Evolutionary conservation across 2,797 vertebrate species (phyloP).

Genomic region (Sebastes steindachneri): DNA sequence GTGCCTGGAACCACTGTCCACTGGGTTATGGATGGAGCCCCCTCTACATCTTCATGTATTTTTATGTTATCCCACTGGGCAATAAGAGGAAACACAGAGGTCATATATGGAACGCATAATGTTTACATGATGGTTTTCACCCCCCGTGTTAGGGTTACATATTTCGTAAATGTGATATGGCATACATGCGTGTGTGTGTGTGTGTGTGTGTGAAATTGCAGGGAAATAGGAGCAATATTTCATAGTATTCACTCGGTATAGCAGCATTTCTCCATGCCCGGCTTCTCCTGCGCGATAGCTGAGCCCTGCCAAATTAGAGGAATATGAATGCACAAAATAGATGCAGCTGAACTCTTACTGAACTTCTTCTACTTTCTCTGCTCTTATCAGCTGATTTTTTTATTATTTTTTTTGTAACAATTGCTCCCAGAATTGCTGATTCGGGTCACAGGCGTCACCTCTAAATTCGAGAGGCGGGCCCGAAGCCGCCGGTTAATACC

Average conservation of each 20-base stretch:
- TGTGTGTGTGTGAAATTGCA: not conserved
- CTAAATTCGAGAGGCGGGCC: constrained; percentile 57
- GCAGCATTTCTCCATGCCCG: constrained; percentile 6
- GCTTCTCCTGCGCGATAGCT: constrained; percentile 9
- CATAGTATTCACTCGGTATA: not conserved
- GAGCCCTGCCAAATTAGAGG: constrained; percentile 34
- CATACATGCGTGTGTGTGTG: not conserved
- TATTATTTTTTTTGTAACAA: not conserved
- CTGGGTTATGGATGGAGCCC: constrained; percentile 73
- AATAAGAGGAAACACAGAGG: constrained; percentile 50
- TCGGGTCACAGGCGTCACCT: constrained; percentile 69
- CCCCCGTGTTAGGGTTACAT: not conserved
- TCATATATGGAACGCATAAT: constrained; percentile 64
- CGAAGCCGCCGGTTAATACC: constrained; percentile 66
- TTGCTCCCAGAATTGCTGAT: constrained; percentile 50
- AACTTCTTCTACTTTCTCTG: constrained; percentile 38
- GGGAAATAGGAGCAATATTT: constrained; percentile 20
- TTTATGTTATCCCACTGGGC: constrained; percentile 67
- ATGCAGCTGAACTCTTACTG: constrained; percentile 48
- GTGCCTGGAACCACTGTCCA: constrained; percentile 72
- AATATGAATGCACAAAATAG: constrained; percentile 26
- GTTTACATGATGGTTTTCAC: constrained; percentile 66
- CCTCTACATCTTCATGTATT: constrained; percentile 66
- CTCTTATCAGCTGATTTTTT: constrained; percentile 31
- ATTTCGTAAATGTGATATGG: constrained; percentile 15